phyloP scores from a whole-genome alignment of 2,113 vertebrate species.

The Furnarius figulus region DNA sequence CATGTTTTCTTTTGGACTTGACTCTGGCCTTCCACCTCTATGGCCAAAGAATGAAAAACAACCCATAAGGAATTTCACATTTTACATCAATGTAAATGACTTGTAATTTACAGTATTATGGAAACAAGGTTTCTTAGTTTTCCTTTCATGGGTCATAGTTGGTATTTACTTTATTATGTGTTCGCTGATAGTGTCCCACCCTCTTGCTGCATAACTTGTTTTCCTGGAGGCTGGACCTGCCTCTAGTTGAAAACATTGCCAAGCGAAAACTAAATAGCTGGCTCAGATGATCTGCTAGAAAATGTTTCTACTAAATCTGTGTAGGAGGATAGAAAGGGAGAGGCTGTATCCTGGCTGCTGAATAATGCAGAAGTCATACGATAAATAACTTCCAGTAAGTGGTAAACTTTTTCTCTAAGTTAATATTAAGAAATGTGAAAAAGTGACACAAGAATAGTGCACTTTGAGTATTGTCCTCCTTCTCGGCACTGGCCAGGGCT shows the following conservation, averaged over 20 bases:
- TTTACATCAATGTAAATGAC: background rate
- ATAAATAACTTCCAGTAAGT: constrained; percentile 15
- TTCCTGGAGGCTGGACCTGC: constrained; percentile 45
- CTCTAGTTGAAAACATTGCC: constrained; percentile 22
- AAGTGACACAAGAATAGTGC: constrained; percentile 40
- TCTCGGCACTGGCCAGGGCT: background rate
- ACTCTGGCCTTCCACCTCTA: background rate
- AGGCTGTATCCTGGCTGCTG: constrained; percentile 18
- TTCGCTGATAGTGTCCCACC: constrained; percentile 43
- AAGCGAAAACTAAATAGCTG: constrained; percentile 25
- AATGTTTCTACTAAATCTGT: constrained; percentile 22
- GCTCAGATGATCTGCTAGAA: constrained; percentile 39
- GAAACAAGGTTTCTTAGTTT: background rate
- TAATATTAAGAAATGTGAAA: constrained; percentile 23
- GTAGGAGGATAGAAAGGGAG: constrained; percentile 53
- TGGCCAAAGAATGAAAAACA: background rate
- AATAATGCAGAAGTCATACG: constrained; percentile 29
- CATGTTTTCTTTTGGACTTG: fast-evolving
- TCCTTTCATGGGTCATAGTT: background rate
- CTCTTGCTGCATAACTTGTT: constrained; percentile 54
- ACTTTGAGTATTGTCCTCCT: constrained; percentile 39
- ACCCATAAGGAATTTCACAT: background rate
- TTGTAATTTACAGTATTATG: background rate
- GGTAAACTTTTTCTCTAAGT: background rate
- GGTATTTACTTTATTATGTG: constrained; percentile 41